phyloP scores from a whole-genome alignment of 2,797 vertebrate genomes.

The Parotocinclus haroldoi region DNA sequence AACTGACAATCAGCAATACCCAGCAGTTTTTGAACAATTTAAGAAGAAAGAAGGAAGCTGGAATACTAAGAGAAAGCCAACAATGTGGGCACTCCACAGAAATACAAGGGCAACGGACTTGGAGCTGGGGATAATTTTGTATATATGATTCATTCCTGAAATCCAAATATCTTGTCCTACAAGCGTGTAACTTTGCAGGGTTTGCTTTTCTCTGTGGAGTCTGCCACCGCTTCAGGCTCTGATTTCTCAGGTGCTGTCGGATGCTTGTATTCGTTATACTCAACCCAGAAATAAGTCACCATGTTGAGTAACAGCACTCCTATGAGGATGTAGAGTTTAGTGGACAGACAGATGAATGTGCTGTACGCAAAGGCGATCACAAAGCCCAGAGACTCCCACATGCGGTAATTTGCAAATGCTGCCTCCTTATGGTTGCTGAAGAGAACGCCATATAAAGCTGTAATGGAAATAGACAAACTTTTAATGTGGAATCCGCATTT shows the following conservation, averaged over 20 bases:
- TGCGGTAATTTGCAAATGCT: constrained; percentile 90
- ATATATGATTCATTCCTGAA: no score
- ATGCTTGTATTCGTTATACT: constrained; percentile 66
- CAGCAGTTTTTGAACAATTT: no score
- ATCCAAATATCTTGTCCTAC: not conserved
- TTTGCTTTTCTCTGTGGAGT: not conserved
- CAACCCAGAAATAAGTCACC: constrained; percentile 74
- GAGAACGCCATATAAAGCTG: constrained; percentile 86
- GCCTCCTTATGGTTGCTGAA: constrained; percentile 87
- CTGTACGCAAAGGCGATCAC: constrained; percentile 89
- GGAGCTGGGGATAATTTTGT: no score
- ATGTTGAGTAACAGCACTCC: constrained; percentile 66
- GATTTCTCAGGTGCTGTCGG: constrained; percentile 27
- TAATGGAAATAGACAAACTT: not conserved
- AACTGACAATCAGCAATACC: no score
- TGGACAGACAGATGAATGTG: constrained; percentile 77
- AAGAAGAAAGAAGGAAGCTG: no score
- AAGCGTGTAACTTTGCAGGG: not conserved
- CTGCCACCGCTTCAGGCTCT: not conserved
- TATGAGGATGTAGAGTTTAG: constrained; percentile 84
- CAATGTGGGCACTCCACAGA: no score
- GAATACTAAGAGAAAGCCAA: no score
- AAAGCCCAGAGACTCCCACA: constrained; percentile 91
- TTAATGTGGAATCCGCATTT: not conserved
- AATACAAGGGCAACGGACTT: no score